Conservation (phyloP, 2,113 vertebrate genomes). For the Nettapus auritus region DNA sequence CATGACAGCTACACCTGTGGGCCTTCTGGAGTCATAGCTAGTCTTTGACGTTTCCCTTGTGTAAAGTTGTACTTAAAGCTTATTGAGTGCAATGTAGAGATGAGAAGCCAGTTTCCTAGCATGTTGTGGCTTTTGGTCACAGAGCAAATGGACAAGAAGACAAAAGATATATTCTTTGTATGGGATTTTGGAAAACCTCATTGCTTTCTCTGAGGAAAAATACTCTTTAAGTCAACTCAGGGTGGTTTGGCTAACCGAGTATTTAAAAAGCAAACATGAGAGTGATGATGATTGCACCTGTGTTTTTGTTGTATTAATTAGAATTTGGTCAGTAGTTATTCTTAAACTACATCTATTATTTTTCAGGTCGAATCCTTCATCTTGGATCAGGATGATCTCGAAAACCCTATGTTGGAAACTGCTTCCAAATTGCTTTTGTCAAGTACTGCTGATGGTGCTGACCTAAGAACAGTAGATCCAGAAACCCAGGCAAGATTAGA, state of each 20-base stretch:
- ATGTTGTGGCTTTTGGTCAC: not conserved
- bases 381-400: constrained; percentile 97
- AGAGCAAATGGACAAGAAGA: too few relatives aligned
- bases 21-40: fast-evolving
- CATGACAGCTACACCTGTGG: not conserved
- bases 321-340: not conserved
- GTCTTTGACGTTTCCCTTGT: not conserved
- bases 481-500: constrained; percentile 97
- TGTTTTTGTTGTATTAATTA: not conserved
- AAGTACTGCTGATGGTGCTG: constrained; percentile 93
- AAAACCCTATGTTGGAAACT: constrained; percentile 98
- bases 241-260: not conserved
- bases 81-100: not conserved
- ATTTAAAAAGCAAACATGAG: not conserved
- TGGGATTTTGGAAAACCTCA: not conserved
- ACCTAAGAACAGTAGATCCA: constrained; percentile 97
- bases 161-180: fast-evolving
- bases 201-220: not conserved
- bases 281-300: not conserved
- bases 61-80: not conserved
- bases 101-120: not conserved
- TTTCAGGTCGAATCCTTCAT: constrained; percentile 97
- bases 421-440: constrained; percentile 97
- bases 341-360: not conserved
- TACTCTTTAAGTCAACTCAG: not conserved